These are phyloP conservation scores for Dicerorhinus sumatrensis DNA, from an alignment of 2,113 vertebrate species.

Conservation along the genomic window DNA sequence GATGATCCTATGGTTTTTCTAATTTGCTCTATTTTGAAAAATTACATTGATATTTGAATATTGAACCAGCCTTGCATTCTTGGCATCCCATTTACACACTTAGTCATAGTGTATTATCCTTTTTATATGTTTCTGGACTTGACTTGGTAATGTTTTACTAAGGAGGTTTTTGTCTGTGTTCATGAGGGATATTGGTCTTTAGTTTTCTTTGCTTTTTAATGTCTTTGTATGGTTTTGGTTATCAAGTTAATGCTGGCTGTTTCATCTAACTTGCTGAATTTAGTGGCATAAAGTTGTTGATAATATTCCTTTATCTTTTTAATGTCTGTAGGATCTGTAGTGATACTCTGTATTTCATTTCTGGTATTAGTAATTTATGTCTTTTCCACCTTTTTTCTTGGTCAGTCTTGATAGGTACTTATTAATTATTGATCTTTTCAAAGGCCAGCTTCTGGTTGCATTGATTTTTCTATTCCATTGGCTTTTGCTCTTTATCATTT, in stretches of 20 bases:
- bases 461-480: neutral
- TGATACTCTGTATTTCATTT: neutral
- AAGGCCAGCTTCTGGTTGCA: neutral
- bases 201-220: neutral
- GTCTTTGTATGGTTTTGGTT: neutral
- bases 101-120: neutral
- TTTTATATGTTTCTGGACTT: neutral
- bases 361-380: neutral
- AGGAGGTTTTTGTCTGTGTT: neutral
- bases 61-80: neutral
- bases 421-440: neutral
- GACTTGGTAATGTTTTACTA: neutral
- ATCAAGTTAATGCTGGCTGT: neutral
- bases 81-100: neutral
- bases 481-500: neutral
- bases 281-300: neutral
- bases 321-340: neutral
- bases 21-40: neutral
- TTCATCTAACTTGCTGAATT: neutral
- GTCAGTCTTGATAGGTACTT: neutral
- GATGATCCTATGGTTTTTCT: neutral
- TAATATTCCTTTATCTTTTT: neutral
- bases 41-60: neutral
- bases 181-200: neutral
- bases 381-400: neutral